Evolutionary conservation across 2,888 invertebrate species (phyloP).

Genomic region (Iphiclides podalirius): DNA sequence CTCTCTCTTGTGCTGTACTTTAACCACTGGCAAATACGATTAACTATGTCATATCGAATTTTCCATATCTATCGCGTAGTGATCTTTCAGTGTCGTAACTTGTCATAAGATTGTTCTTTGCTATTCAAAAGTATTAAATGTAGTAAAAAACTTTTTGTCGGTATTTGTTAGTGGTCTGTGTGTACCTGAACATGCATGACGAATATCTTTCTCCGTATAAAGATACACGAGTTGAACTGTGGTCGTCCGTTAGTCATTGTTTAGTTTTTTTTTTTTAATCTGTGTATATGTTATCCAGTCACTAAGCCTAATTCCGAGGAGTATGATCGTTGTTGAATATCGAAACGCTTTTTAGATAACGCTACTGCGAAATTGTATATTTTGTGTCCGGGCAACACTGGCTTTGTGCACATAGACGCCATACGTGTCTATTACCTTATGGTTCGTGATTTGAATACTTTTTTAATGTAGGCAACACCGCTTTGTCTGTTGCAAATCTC

Average conservation of each 20-base stretch:
- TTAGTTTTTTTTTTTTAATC: conserved; percentile 33
- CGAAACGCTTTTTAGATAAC: conserved; percentile 15
- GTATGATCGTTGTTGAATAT: conserved; percentile 20
- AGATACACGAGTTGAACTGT: conserved; percentile 48
- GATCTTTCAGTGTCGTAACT: background rate
- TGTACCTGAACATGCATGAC: conserved; percentile 53
- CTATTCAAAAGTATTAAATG: conserved; percentile 1
- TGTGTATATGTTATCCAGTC: conserved; percentile 29
- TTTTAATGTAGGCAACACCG: conserved; percentile 20
- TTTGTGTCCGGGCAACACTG: conserved; percentile 19
- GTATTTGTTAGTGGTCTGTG: conserved; percentile 49
- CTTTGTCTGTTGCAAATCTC: conserved; percentile 20
- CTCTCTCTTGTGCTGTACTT: conserved; percentile 46
- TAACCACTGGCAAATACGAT: conserved; percentile 45
- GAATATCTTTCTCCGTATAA: conserved; percentile 51
- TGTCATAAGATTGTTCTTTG: conserved; percentile 1
- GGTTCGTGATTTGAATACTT: conserved; percentile 22
- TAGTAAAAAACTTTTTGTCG: conserved; percentile 4
- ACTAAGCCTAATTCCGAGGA: conserved; percentile 22
- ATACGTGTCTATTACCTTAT: conserved; percentile 13
- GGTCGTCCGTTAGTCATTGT: conserved; percentile 56
- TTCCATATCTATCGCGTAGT: conserved; percentile 12
- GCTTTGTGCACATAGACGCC: conserved; percentile 15
- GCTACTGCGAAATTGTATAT: conserved; percentile 22
- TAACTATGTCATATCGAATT: conserved; percentile 5